Conservation (phyloP, 2,888 invertebrate genomes). For the Leucophenga maculata region DNA sequence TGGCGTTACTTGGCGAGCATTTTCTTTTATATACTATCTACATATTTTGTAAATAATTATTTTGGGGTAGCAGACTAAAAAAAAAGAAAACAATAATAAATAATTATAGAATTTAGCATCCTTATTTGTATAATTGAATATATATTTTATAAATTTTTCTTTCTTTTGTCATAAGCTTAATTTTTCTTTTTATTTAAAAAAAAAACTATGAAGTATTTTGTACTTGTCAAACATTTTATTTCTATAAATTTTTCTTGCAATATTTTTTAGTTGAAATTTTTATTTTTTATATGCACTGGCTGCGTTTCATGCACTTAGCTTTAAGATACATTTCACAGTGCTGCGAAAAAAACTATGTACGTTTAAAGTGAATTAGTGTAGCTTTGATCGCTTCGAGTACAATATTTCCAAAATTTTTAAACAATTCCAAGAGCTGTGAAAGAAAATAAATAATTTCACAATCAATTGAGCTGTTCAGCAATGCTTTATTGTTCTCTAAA, state of each 20-base stretch:
- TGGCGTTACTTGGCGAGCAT: not conserved
- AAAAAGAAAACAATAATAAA: not conserved
- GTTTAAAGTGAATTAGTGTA: not conserved
- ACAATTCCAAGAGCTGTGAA: too few species aligned
- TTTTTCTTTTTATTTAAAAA: conserved; percentile 45
- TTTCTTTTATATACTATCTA: not conserved
- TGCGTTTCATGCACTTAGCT: not conserved
- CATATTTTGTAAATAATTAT: conserved; percentile 50
- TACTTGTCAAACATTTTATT: conserved; percentile 44
- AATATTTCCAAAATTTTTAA: too few species aligned
- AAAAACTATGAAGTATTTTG: conserved; percentile 52
- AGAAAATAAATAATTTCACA: too few species aligned
- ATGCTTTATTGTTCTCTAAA: too few species aligned
- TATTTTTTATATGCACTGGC: conserved; percentile 1
- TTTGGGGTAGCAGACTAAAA: conserved; percentile 73
- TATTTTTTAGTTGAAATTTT: not conserved
- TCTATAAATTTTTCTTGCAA: not conserved
- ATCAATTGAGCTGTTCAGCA: too few species aligned
- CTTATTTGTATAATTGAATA: conserved; percentile 43
- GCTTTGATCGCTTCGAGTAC: too few species aligned
- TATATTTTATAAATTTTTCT: conserved; percentile 42
- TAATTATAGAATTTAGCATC: conserved; percentile 53
- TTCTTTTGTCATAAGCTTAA: conserved; percentile 32
- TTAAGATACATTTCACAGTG: not conserved
- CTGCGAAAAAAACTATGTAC: not conserved